Evolutionary conservation across 2,113 vertebrate genomes (phyloP), one percentile per base, ranked within the genome.

Genomic region (Apodemus sylvaticus): DNA sequence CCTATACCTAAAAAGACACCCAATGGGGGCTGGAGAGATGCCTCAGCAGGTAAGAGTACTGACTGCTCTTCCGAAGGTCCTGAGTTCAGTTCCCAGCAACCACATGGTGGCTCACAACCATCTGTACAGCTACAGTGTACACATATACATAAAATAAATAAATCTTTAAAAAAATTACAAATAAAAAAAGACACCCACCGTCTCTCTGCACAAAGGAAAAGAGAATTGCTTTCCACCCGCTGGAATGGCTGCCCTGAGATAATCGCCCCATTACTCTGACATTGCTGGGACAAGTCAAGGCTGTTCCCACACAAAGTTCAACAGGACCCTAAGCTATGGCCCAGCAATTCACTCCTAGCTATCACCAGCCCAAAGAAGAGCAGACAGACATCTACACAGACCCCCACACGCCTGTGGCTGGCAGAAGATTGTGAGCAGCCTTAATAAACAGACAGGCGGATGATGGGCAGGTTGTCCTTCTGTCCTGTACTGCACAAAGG

Each of bases 351-450:
- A 53, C 42, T 81, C 7, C n/a, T n/a, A n/a, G n/a, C 13, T 48
- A 24, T 0, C 36, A 48, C 45, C 70, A 55, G 68, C 34, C 22
- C 45, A 86, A 68, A 90, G 73, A 92, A 64, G 58, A 90, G 26
- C 95, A 94, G 94, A 51, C 19, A 11, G 73, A 90, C 70, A 29
- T 48, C 48, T 17, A 42, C 55, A 58, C 58, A 68, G 48, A 51
- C 64, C 81, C 60, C 19, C 7, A 51, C 6, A 5, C 81, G 45
- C 71, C 48, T 87, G 60, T 88, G 79, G 77, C 26, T 51, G 45
- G 64, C n/a, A 81, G 70, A 94, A 83, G 85, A 89, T 10, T 71
- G 31, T 77, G 94, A 93, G 45, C 12, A 89, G 45, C 74, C 53
- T 45, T 66, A 76, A 86, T 51, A 82, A 71, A 86, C 76, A 42